Base-by-base conservation (phyloP, 2,797 vertebrate genomes). In the Clarias fuscus region DNA sequence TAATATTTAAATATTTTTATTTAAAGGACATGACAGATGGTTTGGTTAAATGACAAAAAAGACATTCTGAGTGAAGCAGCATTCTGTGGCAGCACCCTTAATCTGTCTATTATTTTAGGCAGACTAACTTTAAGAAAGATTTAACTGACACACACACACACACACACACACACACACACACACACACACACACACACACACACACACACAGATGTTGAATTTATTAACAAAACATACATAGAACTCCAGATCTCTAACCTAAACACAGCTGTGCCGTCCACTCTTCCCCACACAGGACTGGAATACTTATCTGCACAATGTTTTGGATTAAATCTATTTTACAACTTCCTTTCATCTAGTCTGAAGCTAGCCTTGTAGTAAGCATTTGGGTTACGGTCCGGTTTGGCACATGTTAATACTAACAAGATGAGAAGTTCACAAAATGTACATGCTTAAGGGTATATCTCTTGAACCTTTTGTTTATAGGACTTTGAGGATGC, bases 221-320 rank as follows among this genome's bases (percentile, higher is more conserved):
- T 53, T 83, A 76, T 77, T 82, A 77, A 64, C 68, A 85, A 88
- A 84, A 87, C 86, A 85, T 58, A 37, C 59, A 68, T 20, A 62
- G 78, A 72, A 83, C 68, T 86, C 14, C 64, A 77, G 53, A 61
- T 86, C n/a, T 86, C 53, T 62, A 78, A 83, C 33, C 85, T 77
- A 86, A 83, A 86, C 85, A 86, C 72, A 86, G 85, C 83, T 87
- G 83, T 27, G 75, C 82, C 48, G 68, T 56, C 58, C 68, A 33
- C 11, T 70, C 58, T 79, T 68, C 77, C 71, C 62, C 82, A 71
- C 85, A 84, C 68, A 86, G 62, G 59, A 40, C 71, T 82, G 62
- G 18, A 24, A 58, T 48, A 30, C 27, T 81, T 22, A 33, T 33
- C 67, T 58, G 48, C 68, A 62, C 0, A 18, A 18, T 80, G 58